Conservation (phyloP, 2,113 vertebrate genomes). For the Peromyscus leucopus region DNA sequence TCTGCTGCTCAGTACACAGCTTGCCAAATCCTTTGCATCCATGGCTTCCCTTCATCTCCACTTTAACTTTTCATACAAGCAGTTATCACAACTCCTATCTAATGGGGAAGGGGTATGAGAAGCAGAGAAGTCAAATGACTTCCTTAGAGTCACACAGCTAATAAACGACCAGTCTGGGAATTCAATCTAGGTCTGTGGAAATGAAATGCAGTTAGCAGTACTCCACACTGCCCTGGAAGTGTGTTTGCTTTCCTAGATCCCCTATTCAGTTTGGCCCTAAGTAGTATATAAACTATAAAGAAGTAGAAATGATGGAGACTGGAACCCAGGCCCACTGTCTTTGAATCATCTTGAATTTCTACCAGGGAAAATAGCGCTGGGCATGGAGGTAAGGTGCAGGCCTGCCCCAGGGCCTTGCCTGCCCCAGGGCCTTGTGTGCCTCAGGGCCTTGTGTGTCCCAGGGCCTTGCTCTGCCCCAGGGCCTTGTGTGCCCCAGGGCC, state of each 20-base stretch:
- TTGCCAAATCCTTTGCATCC: background rate
- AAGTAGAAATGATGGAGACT: slow-evolving; percentile 22
- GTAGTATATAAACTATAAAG: slow-evolving; percentile 8
- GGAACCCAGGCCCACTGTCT: background rate
- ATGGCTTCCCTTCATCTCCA: background rate
- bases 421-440: too few relatives aligned
- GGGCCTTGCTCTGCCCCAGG: too few relatives aligned
- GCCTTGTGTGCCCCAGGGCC: too few relatives aligned
- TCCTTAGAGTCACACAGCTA: slow-evolving; percentile 44
- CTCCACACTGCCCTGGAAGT: background rate
- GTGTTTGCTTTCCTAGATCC: background rate
- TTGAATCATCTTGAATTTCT: background rate
- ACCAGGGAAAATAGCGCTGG: background rate
- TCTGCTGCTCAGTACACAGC: background rate
- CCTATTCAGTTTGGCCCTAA: background rate
- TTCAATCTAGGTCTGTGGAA: background rate
- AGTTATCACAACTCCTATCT: background rate
- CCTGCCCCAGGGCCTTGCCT: too few relatives aligned
- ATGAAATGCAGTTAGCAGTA: background rate
- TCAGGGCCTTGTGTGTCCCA: too few relatives aligned
- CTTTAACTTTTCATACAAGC: background rate
- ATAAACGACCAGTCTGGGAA: background rate
- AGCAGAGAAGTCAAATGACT: slow-evolving; percentile 51
- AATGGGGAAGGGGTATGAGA: background rate
- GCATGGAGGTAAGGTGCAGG: background rate